A percentile compares a stretch with the other conserved stretches of the same genome.
phyloP scores from a whole-genome alignment of 2,113 vertebrate genomes.

The Neofelis nebulosa region DNA sequence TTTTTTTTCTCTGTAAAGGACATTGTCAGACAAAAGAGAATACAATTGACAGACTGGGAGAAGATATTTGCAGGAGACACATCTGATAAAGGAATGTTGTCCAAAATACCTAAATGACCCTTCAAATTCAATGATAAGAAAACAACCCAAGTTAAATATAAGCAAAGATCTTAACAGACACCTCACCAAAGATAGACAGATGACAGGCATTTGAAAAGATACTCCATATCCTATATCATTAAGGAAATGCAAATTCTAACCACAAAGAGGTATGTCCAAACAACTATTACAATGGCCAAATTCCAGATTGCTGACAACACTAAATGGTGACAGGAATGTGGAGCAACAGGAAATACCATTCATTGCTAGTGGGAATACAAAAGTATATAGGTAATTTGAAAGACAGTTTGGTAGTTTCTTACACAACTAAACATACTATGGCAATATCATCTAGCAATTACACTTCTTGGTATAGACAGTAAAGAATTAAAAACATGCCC shows the following conservation, averaged over 20 bases:
- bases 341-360: neutral
- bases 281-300: neutral
- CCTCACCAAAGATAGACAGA: neutral
- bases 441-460: neutral
- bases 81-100: neutral
- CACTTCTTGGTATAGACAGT: neutral
- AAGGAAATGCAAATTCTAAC: neutral
- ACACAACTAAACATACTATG: neutral
- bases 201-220: neutral
- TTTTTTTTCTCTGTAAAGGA: neutral
- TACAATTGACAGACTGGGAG: neutral
- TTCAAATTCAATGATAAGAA: neutral
- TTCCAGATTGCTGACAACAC: neutral
- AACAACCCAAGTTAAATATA: neutral
- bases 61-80: neutral
- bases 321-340: too few species aligned
- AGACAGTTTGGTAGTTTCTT: neutral
- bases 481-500: neutral
- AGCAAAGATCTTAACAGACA: neutral
- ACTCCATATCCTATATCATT: neutral
- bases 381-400: neutral
- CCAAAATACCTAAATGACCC: neutral
- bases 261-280: neutral
- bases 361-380: neutral
- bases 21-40: neutral